Percentiles rank a stretch among this genome's conserved stretches.
Evolutionary conservation across 2,113 vertebrate genomes (phyloP).

Genomic region (Oncorhynchus masou): DNA sequence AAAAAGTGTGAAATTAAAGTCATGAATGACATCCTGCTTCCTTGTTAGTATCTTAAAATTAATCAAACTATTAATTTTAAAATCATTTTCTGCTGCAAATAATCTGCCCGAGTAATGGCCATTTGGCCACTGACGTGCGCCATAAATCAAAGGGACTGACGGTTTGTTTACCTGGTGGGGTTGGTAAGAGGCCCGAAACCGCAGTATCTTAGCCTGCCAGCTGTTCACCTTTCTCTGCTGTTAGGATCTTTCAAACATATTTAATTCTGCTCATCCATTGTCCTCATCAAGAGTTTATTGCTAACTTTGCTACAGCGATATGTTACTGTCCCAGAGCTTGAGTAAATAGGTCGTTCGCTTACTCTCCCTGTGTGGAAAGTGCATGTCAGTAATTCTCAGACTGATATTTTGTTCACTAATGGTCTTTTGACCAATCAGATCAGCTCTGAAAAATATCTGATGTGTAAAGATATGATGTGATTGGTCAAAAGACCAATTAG

Average conservation of each 20-base stretch:
- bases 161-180: conserved; percentile 68
- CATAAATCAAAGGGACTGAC: conserved; percentile 71
- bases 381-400: conserved; percentile 27
- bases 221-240: conserved; percentile 51
- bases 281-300: conserved; percentile 56
- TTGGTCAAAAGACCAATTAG: too few relatives aligned
- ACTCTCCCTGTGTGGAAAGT: conserved; percentile 33
- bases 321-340: conserved; percentile 18
- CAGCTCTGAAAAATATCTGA: too few relatives aligned
- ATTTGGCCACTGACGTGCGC: conserved; percentile 52
- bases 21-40: conserved; percentile 55
- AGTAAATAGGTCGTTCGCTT: conserved; percentile 33
- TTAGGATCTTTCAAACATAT: conserved; percentile 63
- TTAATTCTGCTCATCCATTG: conserved; percentile 60
- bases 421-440: too few relatives aligned
- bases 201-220: conserved; percentile 73
- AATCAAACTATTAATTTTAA: conserved; percentile 48
- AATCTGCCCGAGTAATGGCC: conserved; percentile 53
- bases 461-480: too few relatives aligned
- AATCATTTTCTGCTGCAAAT: conserved; percentile 23
- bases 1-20: conserved; percentile 49
- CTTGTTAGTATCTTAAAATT: conserved; percentile 58
- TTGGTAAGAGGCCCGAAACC: conserved; percentile 57
- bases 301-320: conserved; percentile 51
- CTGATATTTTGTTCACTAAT: not conserved